These are phyloP conservation scores for Troides helena DNA, from an alignment of 2,888 invertebrate genomes.

Conservation along the genomic window DNA sequence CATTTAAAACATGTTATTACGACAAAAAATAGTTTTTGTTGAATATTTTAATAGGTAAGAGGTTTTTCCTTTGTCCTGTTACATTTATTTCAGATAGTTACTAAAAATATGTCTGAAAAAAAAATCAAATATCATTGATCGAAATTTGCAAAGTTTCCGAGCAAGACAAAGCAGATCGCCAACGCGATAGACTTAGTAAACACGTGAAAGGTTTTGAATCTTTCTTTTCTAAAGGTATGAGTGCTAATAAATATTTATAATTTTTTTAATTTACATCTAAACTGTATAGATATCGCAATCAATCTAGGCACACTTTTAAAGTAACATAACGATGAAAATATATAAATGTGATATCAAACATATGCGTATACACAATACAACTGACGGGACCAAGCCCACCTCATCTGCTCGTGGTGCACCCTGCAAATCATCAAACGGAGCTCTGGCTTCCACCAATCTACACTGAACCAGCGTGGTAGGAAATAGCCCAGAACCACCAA, in stretches of 20 bases:
- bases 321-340: no score
- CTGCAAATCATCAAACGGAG: no score
- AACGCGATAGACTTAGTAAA: constrained; percentile 43
- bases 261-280: no score
- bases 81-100: constrained; percentile 45
- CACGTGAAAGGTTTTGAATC: constrained; percentile 50
- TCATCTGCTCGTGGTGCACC: no score
- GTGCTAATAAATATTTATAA: background rate
- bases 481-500: no score
- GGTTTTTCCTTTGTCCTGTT: background rate
- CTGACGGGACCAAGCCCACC: no score
- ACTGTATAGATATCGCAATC: no score
- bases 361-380: no score
- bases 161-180: constrained; percentile 50
- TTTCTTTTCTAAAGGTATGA: constrained; percentile 51
- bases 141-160: constrained; percentile 59
- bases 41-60: background rate
- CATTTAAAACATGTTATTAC: background rate
- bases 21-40: background rate
- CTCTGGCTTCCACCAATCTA: no score
- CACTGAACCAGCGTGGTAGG: no score
- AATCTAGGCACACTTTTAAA: no score
- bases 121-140: constrained; percentile 54
- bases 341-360: no score
- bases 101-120: constrained; percentile 49